Evolutionary conservation across 2,797 vertebrate genomes (phyloP).

Genomic region (Eurystomus glaucurus): DNA sequence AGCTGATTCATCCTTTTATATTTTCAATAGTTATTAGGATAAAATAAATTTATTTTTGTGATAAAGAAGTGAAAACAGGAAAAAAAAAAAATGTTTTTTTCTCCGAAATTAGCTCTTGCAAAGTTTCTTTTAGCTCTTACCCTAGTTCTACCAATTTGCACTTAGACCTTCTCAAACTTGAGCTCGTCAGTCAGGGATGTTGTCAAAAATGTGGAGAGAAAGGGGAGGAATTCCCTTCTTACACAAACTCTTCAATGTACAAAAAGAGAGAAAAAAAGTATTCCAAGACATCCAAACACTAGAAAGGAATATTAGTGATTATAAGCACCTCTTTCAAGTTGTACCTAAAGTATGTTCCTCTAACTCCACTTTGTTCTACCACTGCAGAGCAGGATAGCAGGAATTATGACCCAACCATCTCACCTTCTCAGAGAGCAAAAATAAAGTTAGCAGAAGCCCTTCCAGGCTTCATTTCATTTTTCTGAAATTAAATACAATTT

Average conservation of each 20-base stretch:
- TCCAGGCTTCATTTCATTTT: background rate
- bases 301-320: background rate
- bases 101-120: background rate
- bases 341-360: background rate
- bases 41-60: background rate
- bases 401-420: background rate
- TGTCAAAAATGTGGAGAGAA: background rate
- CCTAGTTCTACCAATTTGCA: background rate
- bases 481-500: background rate
- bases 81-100: background rate
- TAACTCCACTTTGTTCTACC: background rate
- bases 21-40: background rate
- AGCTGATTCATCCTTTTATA: background rate
- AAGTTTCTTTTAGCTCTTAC: background rate
- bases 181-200: background rate
- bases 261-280: background rate
- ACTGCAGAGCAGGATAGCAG: background rate
- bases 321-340: background rate
- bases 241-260: background rate
- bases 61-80: background rate
- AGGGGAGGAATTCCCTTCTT: background rate
- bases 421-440: background rate
- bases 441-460: background rate
- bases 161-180: background rate
- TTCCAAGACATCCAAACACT: background rate